These are phyloP conservation scores for Oncorhynchus kisutch DNA, from an alignment of 2,113 vertebrate genomes.

Conservation along the genomic window DNA sequence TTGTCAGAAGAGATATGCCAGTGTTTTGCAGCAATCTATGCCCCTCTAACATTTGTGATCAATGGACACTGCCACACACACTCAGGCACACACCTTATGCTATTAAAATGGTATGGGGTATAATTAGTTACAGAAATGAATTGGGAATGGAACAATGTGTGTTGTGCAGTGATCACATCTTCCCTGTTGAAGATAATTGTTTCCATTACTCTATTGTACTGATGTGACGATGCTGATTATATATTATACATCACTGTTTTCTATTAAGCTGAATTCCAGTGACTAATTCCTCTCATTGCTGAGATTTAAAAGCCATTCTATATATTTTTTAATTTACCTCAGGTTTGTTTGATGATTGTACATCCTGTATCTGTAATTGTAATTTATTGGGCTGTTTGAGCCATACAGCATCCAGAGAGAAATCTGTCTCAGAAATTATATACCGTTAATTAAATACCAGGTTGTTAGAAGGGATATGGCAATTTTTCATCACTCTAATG, in stretches of 20 bases:
- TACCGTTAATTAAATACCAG: not conserved
- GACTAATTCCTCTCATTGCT: not conserved
- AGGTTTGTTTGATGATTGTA: constrained; percentile 19
- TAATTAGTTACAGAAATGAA: not conserved
- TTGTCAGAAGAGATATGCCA: not conserved
- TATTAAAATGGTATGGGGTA: not conserved
- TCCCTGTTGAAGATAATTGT: not conserved
- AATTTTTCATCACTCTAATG: not conserved
- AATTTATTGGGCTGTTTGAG: not conserved
- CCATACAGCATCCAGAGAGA: too few relatives aligned
- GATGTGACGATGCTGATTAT: not conserved
- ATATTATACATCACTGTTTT: too few relatives aligned
- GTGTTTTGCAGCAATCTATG: not conserved
- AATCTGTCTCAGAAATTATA: not conserved
- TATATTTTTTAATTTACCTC: not conserved
- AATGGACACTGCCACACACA: not conserved
- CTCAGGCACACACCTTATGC: not conserved
- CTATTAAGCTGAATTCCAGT: too few relatives aligned
- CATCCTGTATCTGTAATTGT: constrained; percentile 24
- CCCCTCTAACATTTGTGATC: too few relatives aligned
- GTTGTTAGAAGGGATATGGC: not conserved
- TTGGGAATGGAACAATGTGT: constrained; percentile 17
- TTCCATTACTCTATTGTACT: not conserved
- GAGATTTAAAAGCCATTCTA: not conserved
- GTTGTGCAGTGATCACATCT: not conserved